These are phyloP conservation scores for Agrotis exclamationis DNA, from an alignment of 2,888 invertebrate species.

Conservation along the genomic window DNA sequence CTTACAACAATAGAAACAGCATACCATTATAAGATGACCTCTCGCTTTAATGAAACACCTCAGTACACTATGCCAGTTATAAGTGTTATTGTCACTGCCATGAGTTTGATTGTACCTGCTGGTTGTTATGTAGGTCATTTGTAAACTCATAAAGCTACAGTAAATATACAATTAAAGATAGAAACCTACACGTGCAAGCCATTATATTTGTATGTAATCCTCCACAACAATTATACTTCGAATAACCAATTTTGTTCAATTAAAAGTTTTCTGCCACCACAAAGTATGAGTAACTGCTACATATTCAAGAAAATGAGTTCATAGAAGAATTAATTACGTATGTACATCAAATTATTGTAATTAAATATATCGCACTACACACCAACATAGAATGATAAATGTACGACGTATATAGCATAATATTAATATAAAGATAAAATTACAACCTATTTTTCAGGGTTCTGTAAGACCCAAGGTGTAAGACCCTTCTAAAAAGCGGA, in stretches of 20 bases:
- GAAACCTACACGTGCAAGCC: conserved; percentile 37
- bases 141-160: not conserved
- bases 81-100: not conserved
- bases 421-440: conserved; percentile 17
- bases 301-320: conserved; percentile 58
- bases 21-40: not conserved
- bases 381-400: conserved; percentile 31
- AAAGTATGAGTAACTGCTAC: conserved; percentile 54
- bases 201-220: conserved; percentile 23
- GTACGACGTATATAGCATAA: not conserved
- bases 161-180: conserved; percentile 19
- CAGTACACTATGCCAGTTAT: not conserved
- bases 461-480: not conserved
- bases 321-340: conserved; percentile 40
- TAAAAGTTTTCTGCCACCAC: conserved; percentile 56
- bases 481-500: too few relatives aligned
- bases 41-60: not conserved
- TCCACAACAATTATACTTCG: conserved; percentile 27
- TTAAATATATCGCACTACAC: conserved; percentile 37
- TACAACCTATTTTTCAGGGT: conserved; percentile 16
- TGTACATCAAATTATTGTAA: conserved; percentile 46
- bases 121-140: not conserved
- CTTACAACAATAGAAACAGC: too few relatives aligned
- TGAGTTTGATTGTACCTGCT: not conserved
- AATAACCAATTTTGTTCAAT: conserved; percentile 57